These are phyloP conservation scores for Cydia splendana DNA, from an alignment of 1,140 invertebrate genomes.

Conservation along the genomic window DNA sequence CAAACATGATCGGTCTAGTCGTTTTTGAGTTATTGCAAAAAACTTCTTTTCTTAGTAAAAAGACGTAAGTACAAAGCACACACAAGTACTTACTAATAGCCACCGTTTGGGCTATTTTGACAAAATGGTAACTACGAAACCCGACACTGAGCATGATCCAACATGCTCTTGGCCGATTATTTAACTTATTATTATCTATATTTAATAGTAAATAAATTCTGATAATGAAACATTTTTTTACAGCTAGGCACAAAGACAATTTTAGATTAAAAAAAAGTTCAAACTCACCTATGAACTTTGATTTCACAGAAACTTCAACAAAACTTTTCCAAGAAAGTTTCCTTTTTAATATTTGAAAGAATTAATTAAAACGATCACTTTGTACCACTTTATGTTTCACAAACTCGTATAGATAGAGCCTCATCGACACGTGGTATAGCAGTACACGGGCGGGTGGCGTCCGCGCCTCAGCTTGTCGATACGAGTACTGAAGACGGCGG, in stretches of 20 bases:
- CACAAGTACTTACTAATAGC: too few species aligned
- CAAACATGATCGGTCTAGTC: too few species aligned
- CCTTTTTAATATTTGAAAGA: not conserved
- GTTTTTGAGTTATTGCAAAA: too few species aligned
- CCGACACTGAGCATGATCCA: too few species aligned
- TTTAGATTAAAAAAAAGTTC: not conserved
- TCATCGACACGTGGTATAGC: not conserved
- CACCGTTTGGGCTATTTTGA: too few species aligned
- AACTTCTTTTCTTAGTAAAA: too few species aligned
- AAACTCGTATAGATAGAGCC: not conserved
- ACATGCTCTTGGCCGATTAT: too few species aligned
- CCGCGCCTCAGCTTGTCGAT: not conserved
- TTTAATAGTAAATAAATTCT: too few species aligned
- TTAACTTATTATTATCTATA: too few species aligned
- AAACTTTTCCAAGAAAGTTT: slow-evolving; percentile 1
- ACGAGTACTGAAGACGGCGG: slow-evolving; percentile 14
- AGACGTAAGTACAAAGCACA: too few species aligned
- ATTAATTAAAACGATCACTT: not conserved
- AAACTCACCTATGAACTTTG: not conserved
- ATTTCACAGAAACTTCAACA: not conserved
- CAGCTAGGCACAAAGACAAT: not conserved
- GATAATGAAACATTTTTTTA: too few species aligned
- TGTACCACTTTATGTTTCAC: not conserved
- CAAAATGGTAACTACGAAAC: too few species aligned
- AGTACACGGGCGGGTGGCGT: slow-evolving; percentile 1